phyloP scores from a whole-genome alignment of 2,888 invertebrate species.

The Aethes cnicana region DNA sequence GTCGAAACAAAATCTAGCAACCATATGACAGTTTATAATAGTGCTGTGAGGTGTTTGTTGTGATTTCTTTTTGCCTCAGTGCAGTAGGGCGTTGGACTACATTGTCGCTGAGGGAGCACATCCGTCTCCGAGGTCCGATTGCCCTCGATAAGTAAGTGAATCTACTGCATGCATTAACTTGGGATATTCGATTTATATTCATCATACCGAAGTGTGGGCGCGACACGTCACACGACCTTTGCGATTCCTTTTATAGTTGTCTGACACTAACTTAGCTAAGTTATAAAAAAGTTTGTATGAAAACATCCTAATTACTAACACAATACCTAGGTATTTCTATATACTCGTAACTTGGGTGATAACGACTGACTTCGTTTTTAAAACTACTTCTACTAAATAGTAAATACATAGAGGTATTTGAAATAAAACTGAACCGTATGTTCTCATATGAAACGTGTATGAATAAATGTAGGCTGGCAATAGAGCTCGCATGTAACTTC shows the following conservation, averaged over 20 bases:
- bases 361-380: too few relatives aligned
- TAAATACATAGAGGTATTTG: too few relatives aligned
- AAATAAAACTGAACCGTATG: too few relatives aligned
- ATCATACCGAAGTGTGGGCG: conserved; percentile 56
- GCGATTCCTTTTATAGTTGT: conserved; percentile 51
- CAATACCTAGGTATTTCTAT: too few relatives aligned
- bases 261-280: neutral
- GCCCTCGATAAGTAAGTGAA: conserved; percentile 73
- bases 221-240: conserved; percentile 75
- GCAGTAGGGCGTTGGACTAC: conserved; percentile 60
- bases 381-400: too few relatives aligned
- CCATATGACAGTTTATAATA: conserved; percentile 38
- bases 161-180: conserved; percentile 65
- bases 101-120: conserved; percentile 61
- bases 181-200: conserved; percentile 60
- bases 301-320: too few relatives aligned
- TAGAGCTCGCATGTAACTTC: too few relatives aligned
- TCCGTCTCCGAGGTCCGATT: conserved; percentile 61
- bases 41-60: conserved; percentile 76
- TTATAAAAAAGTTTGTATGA: neutral
- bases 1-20: conserved; percentile 9
- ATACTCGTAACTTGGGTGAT: too few relatives aligned
- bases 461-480: too few relatives aligned
- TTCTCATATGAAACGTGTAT: too few relatives aligned
- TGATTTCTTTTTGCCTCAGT: conserved; percentile 71